phyloP scores from a whole-genome alignment of 1,140 invertebrate genomes.

The Proctacanthus coquilletti region DNA sequence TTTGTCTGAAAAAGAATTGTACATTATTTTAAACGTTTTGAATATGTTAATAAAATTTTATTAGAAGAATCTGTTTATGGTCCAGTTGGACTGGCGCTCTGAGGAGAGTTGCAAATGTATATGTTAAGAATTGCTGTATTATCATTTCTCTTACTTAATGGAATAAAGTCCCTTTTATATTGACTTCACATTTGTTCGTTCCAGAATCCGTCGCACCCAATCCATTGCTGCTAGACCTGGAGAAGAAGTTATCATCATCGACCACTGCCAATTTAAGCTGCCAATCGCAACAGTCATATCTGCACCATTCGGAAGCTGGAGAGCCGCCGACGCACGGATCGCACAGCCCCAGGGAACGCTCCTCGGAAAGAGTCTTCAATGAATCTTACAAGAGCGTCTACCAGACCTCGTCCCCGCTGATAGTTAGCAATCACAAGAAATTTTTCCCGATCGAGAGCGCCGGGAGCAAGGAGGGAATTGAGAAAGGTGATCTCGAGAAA shows the following conservation, averaged over 20 bases:
- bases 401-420: constrained; percentile 8
- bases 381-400: neutral
- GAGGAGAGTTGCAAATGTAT: too few relatives aligned
- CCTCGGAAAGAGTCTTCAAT: too few relatives aligned
- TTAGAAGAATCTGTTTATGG: too few relatives aligned
- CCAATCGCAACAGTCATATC: constrained; percentile 14
- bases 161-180: too few relatives aligned
- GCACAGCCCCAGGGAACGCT: constrained; percentile 7
- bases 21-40: too few relatives aligned
- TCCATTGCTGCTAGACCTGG: constrained; percentile 1
- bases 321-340: constrained; percentile 6
- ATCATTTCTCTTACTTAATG: too few relatives aligned
- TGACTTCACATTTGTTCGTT: constrained; percentile 1
- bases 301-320: constrained; percentile 3
- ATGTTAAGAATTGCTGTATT: too few relatives aligned
- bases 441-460: neutral
- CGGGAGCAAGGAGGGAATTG: too few relatives aligned
- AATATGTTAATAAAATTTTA: too few relatives aligned
- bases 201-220: constrained; percentile 8
- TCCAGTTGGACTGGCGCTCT: too few relatives aligned
- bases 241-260: constrained; percentile 14
- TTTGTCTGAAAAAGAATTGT: too few relatives aligned
- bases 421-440: constrained; percentile 15
- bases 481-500: too few relatives aligned
- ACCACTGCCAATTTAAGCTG: constrained; percentile 30